Base-by-base conservation (phyloP, 2,797 vertebrate species). In the Scolopax bukidnonensis region DNA sequence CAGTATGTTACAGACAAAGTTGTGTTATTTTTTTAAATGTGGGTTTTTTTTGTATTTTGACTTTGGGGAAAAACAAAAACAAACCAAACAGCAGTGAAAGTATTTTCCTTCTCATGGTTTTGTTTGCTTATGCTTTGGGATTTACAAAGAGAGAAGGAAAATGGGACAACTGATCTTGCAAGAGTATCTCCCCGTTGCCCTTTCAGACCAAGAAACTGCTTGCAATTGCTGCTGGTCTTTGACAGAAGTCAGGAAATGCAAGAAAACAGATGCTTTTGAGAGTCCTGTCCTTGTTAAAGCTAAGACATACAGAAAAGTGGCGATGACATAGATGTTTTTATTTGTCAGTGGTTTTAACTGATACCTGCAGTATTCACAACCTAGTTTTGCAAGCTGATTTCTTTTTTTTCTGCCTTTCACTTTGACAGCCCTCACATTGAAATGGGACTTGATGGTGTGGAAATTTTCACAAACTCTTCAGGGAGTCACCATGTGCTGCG, bases 371-470 rank as follows among this genome's bases (percentile, higher is more conserved):
- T 53, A 38, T 70, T 68, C 30, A 19, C 57, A 50, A 73, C 10
- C 9, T 9, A 17, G 24, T 11, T 12, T 32, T 68, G 13, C 27
- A 38, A 64, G 32, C 50, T 89, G 33, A 56, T 2, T 40, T 27
- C 27, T 76, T 2, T 40, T 27, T 76, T 59, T 75, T n/a, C 57
- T 95, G 48, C 50, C 61, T 81, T 59, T 92, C 40, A 11, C 70
- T 86, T 89, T 75, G 36, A 3, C 90, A 99, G 99, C 93, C 99
- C 99, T 24, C 99, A 99, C 50, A 97, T 99, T 28, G 98, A 98
- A 92, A 99, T 99, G 99, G 98, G 99, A 61, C 98, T 99, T 70
- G 99, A 99, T 5, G 99, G 99, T 0, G 98, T 99, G 50, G 99
- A 99, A 96, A 99, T 99, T 95, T 98, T 99, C 89, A 99, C 99